Evolutionary conservation across 2,113 vertebrate species (phyloP).

Genomic region (Notothenia rossii): DNA sequence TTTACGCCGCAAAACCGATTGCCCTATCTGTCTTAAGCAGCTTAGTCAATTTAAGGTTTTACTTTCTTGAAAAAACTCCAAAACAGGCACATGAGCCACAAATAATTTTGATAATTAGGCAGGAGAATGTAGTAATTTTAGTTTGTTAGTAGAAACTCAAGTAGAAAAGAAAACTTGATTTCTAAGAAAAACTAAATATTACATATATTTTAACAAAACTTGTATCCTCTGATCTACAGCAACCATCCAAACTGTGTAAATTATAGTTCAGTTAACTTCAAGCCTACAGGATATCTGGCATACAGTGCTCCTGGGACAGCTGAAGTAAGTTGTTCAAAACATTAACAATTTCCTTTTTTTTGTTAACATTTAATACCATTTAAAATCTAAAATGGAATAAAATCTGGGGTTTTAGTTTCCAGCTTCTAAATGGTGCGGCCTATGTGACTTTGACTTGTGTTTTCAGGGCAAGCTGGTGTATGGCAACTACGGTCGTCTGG

Average conservation of each 20-base stretch:
- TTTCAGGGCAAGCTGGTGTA: slow-evolving; percentile 89
- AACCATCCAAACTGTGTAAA: slow-evolving; percentile 63
- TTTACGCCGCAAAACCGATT: background rate
- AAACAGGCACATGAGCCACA: background rate
- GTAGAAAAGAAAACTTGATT: background rate
- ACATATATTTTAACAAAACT: background rate
- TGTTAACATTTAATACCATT: background rate
- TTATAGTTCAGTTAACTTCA: slow-evolving; percentile 54
- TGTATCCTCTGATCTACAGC: slow-evolving; percentile 51
- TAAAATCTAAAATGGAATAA: too few species aligned
- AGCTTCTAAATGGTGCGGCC: background rate
- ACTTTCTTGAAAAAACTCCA: background rate
- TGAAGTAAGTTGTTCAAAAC: slow-evolving; percentile 76
- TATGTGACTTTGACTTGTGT: slow-evolving; percentile 14
- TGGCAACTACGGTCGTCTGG: slow-evolving; percentile 86
- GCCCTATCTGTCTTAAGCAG: background rate
- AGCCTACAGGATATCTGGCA: slow-evolving; percentile 85
- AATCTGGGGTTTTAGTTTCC: background rate
- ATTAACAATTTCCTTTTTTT: background rate
- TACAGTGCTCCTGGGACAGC: slow-evolving; percentile 83
- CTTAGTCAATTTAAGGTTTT: background rate
- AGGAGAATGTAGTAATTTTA: too few species aligned
- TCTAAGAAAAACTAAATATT: background rate
- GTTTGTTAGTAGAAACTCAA: background rate
- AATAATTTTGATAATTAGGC: background rate